Percentiles rank a stretch among this genome's conserved stretches.
These are phyloP conservation scores for Esox niger DNA, from an alignment of 2,113 vertebrate genomes.

Conservation along the genomic window DNA sequence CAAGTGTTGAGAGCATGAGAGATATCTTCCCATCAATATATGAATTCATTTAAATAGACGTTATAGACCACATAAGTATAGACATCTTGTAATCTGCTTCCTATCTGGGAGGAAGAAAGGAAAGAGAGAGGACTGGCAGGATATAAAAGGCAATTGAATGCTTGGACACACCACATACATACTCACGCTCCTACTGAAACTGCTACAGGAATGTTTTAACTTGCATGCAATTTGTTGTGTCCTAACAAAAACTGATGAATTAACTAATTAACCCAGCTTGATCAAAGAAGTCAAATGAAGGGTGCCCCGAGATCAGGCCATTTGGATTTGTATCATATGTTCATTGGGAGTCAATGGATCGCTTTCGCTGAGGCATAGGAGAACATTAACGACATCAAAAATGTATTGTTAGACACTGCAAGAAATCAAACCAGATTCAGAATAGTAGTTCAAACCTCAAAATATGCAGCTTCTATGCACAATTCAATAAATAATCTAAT, in stretches of 20 bases:
- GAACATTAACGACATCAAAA: not conserved
- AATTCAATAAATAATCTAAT: not conserved
- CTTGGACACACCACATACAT: not conserved
- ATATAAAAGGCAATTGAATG: not conserved
- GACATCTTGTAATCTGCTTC: conserved; percentile 9
- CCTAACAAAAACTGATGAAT: conserved; percentile 5
- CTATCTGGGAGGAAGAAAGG: conserved; percentile 16
- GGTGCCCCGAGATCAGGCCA: not conserved
- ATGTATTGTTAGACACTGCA: conserved; percentile 4
- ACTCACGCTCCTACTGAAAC: not conserved
- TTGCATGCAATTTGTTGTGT: not conserved
- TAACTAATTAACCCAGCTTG: not conserved
- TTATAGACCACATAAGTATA: conserved; percentile 1
- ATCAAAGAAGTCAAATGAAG: conserved; percentile 7
- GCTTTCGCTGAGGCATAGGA: not conserved
- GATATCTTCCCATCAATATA: not conserved
- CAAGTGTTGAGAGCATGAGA: not conserved
- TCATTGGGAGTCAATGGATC: not conserved
- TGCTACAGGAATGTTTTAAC: not conserved
- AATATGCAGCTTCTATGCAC: not conserved
- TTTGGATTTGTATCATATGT: conserved; percentile 8
- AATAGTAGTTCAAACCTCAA: not conserved
- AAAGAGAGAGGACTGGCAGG: not conserved
- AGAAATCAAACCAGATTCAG: not conserved
- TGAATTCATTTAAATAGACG: not conserved